These are phyloP conservation scores for Dicrurus megarhynchus DNA, from an alignment of 2,113 vertebrate genomes.

Conservation along the genomic window DNA sequence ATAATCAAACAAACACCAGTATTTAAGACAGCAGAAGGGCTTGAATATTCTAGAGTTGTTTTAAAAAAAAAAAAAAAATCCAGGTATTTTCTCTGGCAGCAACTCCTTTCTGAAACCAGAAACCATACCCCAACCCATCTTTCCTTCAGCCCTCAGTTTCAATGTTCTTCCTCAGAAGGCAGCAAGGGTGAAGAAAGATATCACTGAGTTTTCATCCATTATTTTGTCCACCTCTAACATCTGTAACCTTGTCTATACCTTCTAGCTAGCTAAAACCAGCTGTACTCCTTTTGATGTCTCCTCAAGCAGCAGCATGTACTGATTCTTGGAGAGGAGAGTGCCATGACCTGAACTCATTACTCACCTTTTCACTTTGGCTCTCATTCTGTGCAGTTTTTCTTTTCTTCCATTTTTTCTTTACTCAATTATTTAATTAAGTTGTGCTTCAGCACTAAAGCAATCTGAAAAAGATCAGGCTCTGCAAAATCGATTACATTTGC, in stretches of 20 bases:
- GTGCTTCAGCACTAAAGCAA: background rate
- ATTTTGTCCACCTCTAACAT: background rate
- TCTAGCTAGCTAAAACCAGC: background rate
- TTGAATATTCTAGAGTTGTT: background rate
- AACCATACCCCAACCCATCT: background rate
- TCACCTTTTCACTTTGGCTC: background rate
- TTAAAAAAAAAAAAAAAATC: background rate
- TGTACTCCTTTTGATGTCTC: background rate
- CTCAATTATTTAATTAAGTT: background rate
- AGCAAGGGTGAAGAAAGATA: background rate
- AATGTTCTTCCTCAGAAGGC: background rate
- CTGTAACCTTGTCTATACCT: background rate
- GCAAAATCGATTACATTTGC: background rate
- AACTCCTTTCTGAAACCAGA: background rate
- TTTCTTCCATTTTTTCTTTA: background rate
- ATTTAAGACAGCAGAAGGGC: constrained; percentile 16
- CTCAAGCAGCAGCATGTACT: background rate
- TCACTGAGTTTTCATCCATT: background rate
- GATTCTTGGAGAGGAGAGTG: background rate
- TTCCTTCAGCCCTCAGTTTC: background rate
- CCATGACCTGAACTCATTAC: background rate
- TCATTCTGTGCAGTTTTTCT: background rate
- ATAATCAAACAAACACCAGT: constrained; percentile 30
- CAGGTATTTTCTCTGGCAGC: background rate
- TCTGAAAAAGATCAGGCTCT: background rate